Base-by-base conservation (phyloP, 2,888 invertebrate species). In the Abrostola triplasia region DNA sequence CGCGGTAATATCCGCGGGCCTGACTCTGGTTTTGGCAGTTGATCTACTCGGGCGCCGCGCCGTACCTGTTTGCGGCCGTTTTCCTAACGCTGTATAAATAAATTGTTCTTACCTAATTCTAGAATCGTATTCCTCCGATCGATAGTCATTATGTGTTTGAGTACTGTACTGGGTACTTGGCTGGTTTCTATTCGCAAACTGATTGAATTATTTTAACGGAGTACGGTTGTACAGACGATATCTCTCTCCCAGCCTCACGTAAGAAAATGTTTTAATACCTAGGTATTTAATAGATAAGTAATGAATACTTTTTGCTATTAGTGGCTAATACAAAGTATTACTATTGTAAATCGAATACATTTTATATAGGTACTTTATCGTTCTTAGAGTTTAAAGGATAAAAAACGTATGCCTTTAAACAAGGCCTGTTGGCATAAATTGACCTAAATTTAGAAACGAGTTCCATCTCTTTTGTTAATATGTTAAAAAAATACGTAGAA, bases 11-110 rank as follows among this genome's bases (percentile, higher is more conserved):
- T 92, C 93, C 92, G 92, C 82, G 84, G 84, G 84, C 81, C 84
- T 81, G 83, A 79, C 83, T 86, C 85, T 92, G 92, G 86, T 88
- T 92, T 90, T 92, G 94, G 92, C 93, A 92, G 89, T 89, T 91
- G 90, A 92, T 93, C 90, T 90, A 86, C 88, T 77, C 54, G 65
- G 80, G 76, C 60, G 67, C 73, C 66, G 74, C 74, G 72, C 72
- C 76, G 24, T 24, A 24, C 24, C 24, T 84, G 84, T 80, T 77
- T 77, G 80, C 73, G 80, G 76, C 67, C 67, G 69, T 60, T 70
- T 77, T 70, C 57, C 74, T 65, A 74, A 78, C 64, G 77, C 76
- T 66, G 63, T 67, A 74, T 76, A 79, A 75, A 79, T 77, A 79
- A 80, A 71, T 79, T 77, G 70, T 79, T 77, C 74, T 71, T 73